Conservation (phyloP, 2,888 invertebrate genomes). For the Chaitophorus viminalis region DNA sequence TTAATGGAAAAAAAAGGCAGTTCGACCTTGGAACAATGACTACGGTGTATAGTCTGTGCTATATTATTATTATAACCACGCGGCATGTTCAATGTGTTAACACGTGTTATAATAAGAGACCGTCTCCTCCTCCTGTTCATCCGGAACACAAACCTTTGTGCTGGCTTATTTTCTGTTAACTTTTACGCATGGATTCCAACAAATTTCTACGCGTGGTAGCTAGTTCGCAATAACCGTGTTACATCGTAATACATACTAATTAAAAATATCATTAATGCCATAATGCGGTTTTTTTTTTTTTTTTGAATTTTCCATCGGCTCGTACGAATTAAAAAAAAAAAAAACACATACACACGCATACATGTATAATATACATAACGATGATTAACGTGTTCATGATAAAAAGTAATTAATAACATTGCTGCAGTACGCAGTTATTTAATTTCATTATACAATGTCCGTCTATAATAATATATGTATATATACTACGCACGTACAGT, state of each 20-base stretch:
- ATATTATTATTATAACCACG: neutral
- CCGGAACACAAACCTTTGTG: neutral
- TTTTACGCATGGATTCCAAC: neutral
- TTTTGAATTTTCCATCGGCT: neutral
- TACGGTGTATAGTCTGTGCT: neutral
- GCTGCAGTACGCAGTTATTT: neutral
- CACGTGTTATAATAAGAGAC: neutral
- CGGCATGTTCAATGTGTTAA: neutral
- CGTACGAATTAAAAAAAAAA: neutral
- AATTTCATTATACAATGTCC: slow-evolving; percentile 1
- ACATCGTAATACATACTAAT: neutral
- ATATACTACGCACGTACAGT: too few species aligned
- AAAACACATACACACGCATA: neutral
- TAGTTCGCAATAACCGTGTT: neutral
- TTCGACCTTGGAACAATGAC: neutral
- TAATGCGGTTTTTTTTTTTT: neutral
- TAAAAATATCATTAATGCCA: neutral
- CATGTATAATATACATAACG: neutral
- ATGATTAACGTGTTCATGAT: neutral
- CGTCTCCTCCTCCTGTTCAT: neutral
- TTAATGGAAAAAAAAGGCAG: neutral
- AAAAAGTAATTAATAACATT: neutral
- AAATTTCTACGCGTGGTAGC: neutral
- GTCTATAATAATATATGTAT: neutral
- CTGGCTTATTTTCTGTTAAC: neutral